phyloP scores from a whole-genome alignment of 2,797 vertebrate genomes.

The Hozukius guyotensis region DNA sequence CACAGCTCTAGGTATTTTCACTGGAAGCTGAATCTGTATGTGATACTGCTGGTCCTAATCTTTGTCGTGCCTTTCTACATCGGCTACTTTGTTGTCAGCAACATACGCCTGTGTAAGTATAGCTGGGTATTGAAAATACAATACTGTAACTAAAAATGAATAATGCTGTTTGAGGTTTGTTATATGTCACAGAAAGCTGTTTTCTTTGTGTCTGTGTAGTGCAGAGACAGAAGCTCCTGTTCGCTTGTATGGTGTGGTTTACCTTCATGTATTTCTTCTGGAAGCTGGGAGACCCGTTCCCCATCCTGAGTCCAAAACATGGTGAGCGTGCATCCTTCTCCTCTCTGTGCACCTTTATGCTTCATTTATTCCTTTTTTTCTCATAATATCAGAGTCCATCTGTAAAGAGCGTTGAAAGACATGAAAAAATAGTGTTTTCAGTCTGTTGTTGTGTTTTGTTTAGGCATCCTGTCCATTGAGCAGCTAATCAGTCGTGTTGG shows the following conservation, averaged over 20 bases:
- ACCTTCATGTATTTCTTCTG: slow-evolving; percentile 99
- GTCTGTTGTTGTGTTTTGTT: slow-evolving; percentile 15
- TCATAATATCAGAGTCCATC: background rate
- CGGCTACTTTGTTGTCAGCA: slow-evolving; percentile 98
- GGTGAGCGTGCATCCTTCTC: slow-evolving; percentile 79
- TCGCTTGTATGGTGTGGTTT: slow-evolving; percentile 95
- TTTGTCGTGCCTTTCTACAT: slow-evolving; percentile 99
- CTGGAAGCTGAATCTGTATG: slow-evolving; percentile 97
- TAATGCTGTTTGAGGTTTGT: background rate
- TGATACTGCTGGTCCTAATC: slow-evolving; percentile 95
- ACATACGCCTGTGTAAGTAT: slow-evolving; percentile 94
- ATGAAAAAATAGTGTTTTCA: background rate
- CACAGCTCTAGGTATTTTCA: slow-evolving; percentile 97
- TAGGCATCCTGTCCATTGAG: slow-evolving; percentile 97
- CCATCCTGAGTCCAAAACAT: slow-evolving; percentile 98
- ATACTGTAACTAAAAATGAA: background rate
- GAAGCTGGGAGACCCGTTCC: slow-evolving; percentile 98
- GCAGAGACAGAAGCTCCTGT: slow-evolving; percentile 92
- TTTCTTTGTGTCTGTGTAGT: slow-evolving; percentile 77
- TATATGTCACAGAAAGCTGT: background rate
- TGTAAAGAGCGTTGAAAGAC: background rate
- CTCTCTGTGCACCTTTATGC: background rate
- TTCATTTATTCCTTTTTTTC: background rate
- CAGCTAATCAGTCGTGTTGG: slow-evolving; percentile 98
- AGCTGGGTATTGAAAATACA: background rate